Evolutionary conservation across 2,797 vertebrate species (phyloP).

Genomic region (Erithacus rubecula): DNA sequence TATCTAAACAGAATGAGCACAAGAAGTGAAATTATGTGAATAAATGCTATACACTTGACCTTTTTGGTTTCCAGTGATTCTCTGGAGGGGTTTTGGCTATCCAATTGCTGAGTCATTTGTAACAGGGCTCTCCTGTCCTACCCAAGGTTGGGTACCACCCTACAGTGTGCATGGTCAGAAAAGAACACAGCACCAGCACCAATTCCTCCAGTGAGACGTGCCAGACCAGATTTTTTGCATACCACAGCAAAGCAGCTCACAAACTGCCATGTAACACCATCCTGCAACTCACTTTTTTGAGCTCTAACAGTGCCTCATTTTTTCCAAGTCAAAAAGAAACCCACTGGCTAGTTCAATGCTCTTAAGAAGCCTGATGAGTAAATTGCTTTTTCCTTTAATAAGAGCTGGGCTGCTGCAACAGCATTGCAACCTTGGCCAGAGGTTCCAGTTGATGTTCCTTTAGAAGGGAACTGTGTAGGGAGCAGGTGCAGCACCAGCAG

Average conservation of each 20-base stretch:
- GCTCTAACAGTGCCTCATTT: not conserved
- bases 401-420: not conserved
- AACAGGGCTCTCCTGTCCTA: not conserved
- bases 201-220: not conserved
- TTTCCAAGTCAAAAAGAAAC: constrained; percentile 22
- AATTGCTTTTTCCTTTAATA: not conserved
- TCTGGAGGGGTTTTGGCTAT: fast-evolving
- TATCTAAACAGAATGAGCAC: not conserved
- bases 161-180: not conserved
- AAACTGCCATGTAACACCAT: not conserved
- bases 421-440: not conserved
- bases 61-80: not conserved
- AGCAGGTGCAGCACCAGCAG: not conserved
- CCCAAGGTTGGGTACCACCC: not conserved
- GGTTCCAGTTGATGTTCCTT: not conserved
- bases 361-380: not conserved
- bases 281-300: not conserved
- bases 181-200: not conserved
- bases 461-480: fast-evolving
- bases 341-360: not conserved
- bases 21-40: not conserved
- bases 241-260: not conserved
- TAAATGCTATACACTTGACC: not conserved
- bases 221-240: constrained; percentile 50
- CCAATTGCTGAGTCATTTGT: not conserved